Percentiles rank a stretch among this genome's conserved stretches.
Conservation (phyloP, 2,888 invertebrate genomes). For the Melinopterus prodromus region DNA sequence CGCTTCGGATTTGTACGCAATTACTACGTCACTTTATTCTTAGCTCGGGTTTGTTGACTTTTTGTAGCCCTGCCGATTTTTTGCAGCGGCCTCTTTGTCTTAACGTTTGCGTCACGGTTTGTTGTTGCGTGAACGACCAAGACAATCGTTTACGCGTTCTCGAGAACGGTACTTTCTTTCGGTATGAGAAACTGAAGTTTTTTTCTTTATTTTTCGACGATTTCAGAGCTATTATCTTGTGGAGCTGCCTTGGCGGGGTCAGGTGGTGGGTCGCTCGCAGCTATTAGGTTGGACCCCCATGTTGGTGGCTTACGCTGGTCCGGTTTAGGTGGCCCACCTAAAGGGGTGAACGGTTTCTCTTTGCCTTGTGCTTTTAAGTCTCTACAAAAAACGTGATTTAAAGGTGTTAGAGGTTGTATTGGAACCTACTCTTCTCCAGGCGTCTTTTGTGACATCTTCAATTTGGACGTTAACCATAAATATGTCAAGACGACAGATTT, state of each 20-base stretch:
- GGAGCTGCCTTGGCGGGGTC: not conserved
- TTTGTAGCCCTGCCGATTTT: not conserved
- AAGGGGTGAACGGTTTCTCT: not conserved
- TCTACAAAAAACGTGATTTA: not conserved
- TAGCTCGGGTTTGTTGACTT: not conserved
- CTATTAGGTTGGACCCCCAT: constrained; percentile 4
- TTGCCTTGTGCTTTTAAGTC: not conserved
- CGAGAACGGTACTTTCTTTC: not conserved
- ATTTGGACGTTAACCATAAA: not conserved
- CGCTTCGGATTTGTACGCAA: constrained; percentile 4
- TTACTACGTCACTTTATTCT: not conserved
- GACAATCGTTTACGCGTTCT: not conserved
- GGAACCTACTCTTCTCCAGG: not conserved
- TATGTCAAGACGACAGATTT: not conserved
- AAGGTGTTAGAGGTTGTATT: not conserved
- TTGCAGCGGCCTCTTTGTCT: not conserved
- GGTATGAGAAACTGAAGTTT: not conserved
- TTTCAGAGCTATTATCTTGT: not conserved
- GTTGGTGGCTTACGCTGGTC: not conserved
- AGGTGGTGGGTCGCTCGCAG: not conserved
- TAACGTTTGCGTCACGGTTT: not conserved
- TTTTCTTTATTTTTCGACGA: not conserved
- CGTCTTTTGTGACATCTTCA: not conserved
- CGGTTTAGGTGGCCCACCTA: not conserved
- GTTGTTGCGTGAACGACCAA: constrained; percentile 4